These are phyloP conservation scores for Melanotus villosus DNA, from an alignment of 2,888 invertebrate genomes.

Conservation along the genomic window DNA sequence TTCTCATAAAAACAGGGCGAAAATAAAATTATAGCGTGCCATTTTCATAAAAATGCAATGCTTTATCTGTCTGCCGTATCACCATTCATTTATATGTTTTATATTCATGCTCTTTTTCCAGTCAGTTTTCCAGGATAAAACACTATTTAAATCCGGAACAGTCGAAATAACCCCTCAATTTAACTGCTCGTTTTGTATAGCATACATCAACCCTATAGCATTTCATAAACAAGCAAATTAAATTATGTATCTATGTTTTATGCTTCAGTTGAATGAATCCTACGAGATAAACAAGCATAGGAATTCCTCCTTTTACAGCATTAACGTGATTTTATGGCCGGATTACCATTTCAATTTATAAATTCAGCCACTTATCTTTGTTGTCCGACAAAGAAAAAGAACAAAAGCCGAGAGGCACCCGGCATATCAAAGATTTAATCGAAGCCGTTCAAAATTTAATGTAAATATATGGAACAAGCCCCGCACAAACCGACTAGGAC, in stretches of 20 bases:
- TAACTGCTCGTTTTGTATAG: conserved; percentile 4
- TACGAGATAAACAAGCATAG: conserved; percentile 26
- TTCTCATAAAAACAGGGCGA: too few relatives aligned
- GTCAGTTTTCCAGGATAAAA: too few relatives aligned
- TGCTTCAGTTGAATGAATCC: conserved; percentile 19
- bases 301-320: conserved; percentile 26
- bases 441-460: conserved; percentile 19
- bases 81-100: too few relatives aligned
- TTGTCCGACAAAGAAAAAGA: conserved; percentile 26
- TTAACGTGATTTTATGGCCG: conserved; percentile 35
- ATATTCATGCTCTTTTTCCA: too few relatives aligned
- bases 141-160: too few relatives aligned
- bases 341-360: conserved; percentile 37
- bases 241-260: conserved; percentile 29
- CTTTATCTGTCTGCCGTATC: too few relatives aligned
- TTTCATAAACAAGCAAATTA: conserved; percentile 29
- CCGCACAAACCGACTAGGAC: neutral
- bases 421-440: conserved; percentile 12
- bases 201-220: conserved; percentile 7
- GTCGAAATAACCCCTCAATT: neutral
- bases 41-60: too few relatives aligned
- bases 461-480: conserved; percentile 11
- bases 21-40: too few relatives aligned
- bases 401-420: neutral
- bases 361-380: conserved; percentile 29